Evolutionary conservation across 2,113 vertebrate species (phyloP).

Genomic region (Acanthochromis polyacanthus): DNA sequence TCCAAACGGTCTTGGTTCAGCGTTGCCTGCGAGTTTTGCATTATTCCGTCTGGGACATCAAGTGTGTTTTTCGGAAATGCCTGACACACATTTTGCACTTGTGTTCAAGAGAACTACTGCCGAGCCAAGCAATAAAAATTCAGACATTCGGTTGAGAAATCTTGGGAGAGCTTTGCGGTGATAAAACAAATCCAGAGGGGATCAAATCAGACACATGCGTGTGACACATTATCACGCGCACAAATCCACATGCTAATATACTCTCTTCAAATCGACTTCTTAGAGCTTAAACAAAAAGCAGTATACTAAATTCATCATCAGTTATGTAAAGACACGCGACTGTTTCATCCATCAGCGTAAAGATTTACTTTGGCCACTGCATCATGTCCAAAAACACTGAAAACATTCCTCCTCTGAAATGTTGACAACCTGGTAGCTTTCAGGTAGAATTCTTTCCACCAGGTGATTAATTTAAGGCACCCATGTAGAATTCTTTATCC

Average conservation of each 20-base stretch:
- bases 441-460: slow-evolving; percentile 58
- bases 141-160: background rate
- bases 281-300: slow-evolving; percentile 33
- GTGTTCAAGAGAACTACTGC: background rate
- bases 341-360: slow-evolving; percentile 59
- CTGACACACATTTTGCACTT: slow-evolving; percentile 17
- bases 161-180: background rate
- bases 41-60: slow-evolving; percentile 32
- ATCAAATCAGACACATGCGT: background rate
- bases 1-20: slow-evolving; percentile 41
- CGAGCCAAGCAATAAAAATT: slow-evolving; percentile 29
- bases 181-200: slow-evolving; percentile 5
- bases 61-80: slow-evolving; percentile 28
- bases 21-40: slow-evolving; percentile 12
- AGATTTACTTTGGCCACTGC: slow-evolving; percentile 63
- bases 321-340: slow-evolving; percentile 56
- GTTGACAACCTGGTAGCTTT: slow-evolving; percentile 28
- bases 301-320: slow-evolving; percentile 50
- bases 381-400: slow-evolving; percentile 46
- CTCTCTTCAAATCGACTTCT: slow-evolving; percentile 13
- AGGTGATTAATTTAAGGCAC: slow-evolving; percentile 31
- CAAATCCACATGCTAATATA: slow-evolving; percentile 3
- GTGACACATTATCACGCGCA: background rate
- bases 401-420: slow-evolving; percentile 43
- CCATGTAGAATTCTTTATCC: slow-evolving; percentile 24